Conservation (phyloP, 2,113 vertebrate genomes). For the Hippocampus barbouri region DNA sequence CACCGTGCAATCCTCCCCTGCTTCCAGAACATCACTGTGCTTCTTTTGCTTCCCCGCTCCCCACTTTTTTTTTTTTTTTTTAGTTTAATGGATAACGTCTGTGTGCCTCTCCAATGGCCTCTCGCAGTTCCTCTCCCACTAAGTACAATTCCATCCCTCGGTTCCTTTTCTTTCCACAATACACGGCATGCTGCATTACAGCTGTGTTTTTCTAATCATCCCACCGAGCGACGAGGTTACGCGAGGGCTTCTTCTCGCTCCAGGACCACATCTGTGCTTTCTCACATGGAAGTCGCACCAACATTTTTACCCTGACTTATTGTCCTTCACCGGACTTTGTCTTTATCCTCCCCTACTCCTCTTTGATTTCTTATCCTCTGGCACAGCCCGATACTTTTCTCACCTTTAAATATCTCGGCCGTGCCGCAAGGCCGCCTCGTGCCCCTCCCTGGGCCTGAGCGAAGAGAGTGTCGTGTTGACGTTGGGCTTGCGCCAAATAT, state of each 20-base stretch:
- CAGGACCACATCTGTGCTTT: conserved; percentile 19
- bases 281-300: conserved; percentile 13
- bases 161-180: conserved; percentile 21
- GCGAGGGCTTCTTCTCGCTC: conserved; percentile 38
- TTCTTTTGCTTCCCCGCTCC: conserved; percentile 35
- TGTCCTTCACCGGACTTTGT: conserved; percentile 11
- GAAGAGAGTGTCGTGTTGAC: conserved; percentile 61
- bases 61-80: conserved; percentile 29
- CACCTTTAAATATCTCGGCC: conserved; percentile 14
- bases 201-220: conserved; percentile 64
- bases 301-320: conserved; percentile 1
- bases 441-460: conserved; percentile 36
- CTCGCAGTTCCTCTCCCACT: conserved; percentile 41
- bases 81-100: conserved; percentile 53
- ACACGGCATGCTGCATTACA: conserved; percentile 46
- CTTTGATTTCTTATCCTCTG: background rate
- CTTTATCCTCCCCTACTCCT: background rate
- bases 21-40: conserved; percentile 41
- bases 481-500: conserved; percentile 67
- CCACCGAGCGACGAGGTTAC: conserved; percentile 48
- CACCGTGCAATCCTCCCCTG: conserved; percentile 16
- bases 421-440: conserved; percentile 21
- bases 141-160: conserved; percentile 62
- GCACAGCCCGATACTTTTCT: conserved; percentile 1
- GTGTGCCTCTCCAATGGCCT: conserved; percentile 41